Conservation (phyloP, 2,113 vertebrate genomes). For the Alosa alosa region DNA sequence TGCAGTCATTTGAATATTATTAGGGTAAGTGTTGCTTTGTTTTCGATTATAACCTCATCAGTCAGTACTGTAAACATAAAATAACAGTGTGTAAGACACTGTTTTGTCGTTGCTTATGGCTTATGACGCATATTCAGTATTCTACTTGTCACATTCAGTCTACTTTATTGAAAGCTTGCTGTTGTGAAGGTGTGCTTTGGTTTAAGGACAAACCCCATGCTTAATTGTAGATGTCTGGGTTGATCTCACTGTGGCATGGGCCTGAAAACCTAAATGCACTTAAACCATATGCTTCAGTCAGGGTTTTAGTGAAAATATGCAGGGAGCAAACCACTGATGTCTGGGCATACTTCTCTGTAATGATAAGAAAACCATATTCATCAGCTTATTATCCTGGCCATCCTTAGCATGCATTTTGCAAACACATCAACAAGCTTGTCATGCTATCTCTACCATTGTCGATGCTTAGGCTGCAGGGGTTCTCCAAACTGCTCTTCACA, state of each 20-base stretch:
- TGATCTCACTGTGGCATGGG: slow-evolving; percentile 76
- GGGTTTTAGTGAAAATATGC: too few relatives aligned
- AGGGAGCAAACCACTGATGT: slow-evolving; percentile 83
- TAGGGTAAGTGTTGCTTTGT: too few relatives aligned
- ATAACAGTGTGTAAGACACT: too few relatives aligned
- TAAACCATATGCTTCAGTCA: too few relatives aligned
- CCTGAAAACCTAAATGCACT: too few relatives aligned
- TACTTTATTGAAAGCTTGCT: too few relatives aligned
- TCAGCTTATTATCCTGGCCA: neutral
- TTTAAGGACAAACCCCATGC: slow-evolving; percentile 68
- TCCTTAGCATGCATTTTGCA: neutral
- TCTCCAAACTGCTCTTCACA: slow-evolving; percentile 51
- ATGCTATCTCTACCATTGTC: slow-evolving; percentile 62
- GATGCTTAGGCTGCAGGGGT: slow-evolving; percentile 67
- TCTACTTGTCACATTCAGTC: too few relatives aligned
- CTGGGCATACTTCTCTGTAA: slow-evolving; percentile 80
- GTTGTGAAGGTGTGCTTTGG: neutral
- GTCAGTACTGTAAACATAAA: too few relatives aligned
- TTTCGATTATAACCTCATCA: too few relatives aligned
- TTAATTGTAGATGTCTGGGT: slow-evolving; percentile 71
- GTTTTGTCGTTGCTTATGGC: too few relatives aligned
- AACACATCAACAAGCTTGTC: neutral
- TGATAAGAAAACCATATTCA: slow-evolving; percentile 16
- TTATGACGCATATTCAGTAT: too few relatives aligned
- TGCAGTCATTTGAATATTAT: too few relatives aligned